phyloP scores from a whole-genome alignment of 1,140 invertebrate genomes.

The Bicyclus anynana region DNA sequence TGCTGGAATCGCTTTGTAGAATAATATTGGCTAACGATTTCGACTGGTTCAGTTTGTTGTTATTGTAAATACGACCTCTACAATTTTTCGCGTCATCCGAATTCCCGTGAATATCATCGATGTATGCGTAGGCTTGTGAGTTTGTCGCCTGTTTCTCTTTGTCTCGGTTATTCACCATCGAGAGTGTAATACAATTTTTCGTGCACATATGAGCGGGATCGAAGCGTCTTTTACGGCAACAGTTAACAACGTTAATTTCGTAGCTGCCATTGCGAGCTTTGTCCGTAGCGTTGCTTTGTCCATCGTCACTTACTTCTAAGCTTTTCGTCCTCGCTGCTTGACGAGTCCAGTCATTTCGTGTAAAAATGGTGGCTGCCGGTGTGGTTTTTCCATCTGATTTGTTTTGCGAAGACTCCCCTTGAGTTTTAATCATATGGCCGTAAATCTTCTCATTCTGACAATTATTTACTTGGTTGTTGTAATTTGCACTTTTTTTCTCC shows the following conservation, averaged over 20 bases:
- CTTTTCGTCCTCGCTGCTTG: conserved; percentile 77
- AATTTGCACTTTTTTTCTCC: conserved; percentile 67
- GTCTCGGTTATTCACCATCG: conserved; percentile 38
- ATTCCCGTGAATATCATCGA: conserved; percentile 48
- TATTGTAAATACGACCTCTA: conserved; percentile 63
- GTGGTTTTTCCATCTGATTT: conserved; percentile 54
- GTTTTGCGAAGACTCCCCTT: conserved; percentile 55
- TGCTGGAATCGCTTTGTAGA: conserved; percentile 69
- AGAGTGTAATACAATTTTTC: conserved; percentile 51
- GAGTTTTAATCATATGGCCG: conserved; percentile 51
- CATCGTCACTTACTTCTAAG: conserved; percentile 67
- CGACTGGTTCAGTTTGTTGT: conserved; percentile 69
- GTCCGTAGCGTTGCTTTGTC: conserved; percentile 43
- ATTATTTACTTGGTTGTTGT: conserved; percentile 31
- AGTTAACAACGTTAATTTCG: conserved; percentile 54
- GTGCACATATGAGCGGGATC: conserved; percentile 73
- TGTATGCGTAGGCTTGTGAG: conserved; percentile 58
- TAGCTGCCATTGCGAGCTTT: conserved; percentile 56
- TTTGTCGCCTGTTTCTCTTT: conserved; percentile 48
- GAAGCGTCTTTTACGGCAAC: conserved; percentile 60
- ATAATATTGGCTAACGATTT: conserved; percentile 74
- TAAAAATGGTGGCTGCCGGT: conserved; percentile 76
- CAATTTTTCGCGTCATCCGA: conserved; percentile 58
- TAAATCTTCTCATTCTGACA: conserved; percentile 50
- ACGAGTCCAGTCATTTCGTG: conserved; percentile 77